A percentile compares a stretch with the other conserved stretches of the same genome.
Conservation (phyloP, 2,888 invertebrate genomes). For the Brachyopa scutellaris region DNA sequence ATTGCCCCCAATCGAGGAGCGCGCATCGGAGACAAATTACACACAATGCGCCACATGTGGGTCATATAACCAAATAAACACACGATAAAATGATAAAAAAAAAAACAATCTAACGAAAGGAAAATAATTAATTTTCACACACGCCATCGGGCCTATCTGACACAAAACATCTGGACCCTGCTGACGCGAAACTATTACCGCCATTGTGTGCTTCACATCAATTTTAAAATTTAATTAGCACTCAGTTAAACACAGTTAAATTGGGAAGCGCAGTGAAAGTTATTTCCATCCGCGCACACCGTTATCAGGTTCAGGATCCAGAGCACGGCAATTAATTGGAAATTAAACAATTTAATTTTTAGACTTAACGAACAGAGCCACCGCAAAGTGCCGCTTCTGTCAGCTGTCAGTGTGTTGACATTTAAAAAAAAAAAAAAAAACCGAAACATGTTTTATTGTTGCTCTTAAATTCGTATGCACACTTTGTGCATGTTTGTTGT, state of each 20-base stretch:
- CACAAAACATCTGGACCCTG: constrained; percentile 43
- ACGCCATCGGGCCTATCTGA: constrained; percentile 7
- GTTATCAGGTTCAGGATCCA: constrained; percentile 14
- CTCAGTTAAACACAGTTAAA: constrained; percentile 32
- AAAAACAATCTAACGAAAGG: background rate
- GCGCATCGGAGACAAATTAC: constrained; percentile 20
- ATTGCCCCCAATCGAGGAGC: constrained; percentile 32
- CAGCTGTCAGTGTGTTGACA: constrained; percentile 51
- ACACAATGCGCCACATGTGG: constrained; percentile 13
- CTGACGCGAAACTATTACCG: constrained; percentile 27
- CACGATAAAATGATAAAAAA: background rate
- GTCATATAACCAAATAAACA: background rate
- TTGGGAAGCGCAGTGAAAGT: constrained; percentile 21
- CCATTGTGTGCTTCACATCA: constrained; percentile 32
- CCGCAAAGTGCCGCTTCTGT: constrained; percentile 43
- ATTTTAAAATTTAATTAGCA: constrained; percentile 69
- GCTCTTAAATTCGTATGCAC: constrained; percentile 1
- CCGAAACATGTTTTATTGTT: no score
- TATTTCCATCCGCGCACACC: background rate
- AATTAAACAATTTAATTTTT: constrained; percentile 56
- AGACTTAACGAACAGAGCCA: constrained; percentile 8
- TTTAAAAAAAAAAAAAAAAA: no score
- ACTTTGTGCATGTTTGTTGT: constrained; percentile 3
- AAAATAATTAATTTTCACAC: constrained; percentile 36
- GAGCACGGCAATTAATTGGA: constrained; percentile 36